These are phyloP conservation scores for Platichthys stellatus DNA, from an alignment of 2,113 vertebrate genomes.

Conservation along the genomic window DNA sequence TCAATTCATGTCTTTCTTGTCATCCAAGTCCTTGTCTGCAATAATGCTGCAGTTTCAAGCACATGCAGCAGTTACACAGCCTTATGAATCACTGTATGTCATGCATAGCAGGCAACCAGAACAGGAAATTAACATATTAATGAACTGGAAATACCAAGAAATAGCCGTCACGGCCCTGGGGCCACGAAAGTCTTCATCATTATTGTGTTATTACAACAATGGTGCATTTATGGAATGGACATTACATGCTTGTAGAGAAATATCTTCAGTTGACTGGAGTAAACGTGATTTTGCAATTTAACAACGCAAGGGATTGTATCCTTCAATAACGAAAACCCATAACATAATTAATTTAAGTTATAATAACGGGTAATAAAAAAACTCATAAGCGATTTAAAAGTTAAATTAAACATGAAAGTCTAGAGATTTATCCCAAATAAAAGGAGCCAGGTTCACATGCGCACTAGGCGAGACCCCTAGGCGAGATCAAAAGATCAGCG, in stretches of 20 bases:
- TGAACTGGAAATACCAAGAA: conserved; percentile 49
- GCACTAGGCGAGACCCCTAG: too few relatives aligned
- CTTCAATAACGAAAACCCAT: too few relatives aligned
- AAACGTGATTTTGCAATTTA: too few relatives aligned
- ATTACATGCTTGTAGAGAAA: neutral
- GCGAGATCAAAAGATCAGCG: too few relatives aligned
- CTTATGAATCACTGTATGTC: conserved; percentile 6
- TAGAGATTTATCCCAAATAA: too few relatives aligned
- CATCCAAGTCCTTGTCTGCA: conserved; percentile 1
- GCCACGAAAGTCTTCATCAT: conserved; percentile 17
- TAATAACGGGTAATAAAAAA: too few relatives aligned
- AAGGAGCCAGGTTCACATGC: too few relatives aligned
- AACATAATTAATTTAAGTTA: too few relatives aligned
- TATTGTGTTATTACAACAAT: neutral
- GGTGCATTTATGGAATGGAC: conserved; percentile 8
- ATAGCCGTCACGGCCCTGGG: conserved; percentile 26
- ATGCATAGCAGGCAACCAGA: conserved; percentile 10
- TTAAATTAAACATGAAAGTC: too few relatives aligned
- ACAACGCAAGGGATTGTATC: too few relatives aligned
- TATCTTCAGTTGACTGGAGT: neutral
- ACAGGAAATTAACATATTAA: conserved; percentile 47
- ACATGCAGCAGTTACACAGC: neutral
- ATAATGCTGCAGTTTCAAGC: conserved; percentile 10
- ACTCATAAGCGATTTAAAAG: too few relatives aligned
- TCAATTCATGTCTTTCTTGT: neutral